Evolutionary conservation across 2,888 invertebrate genomes (phyloP).

Genomic region (Nebria salina): DNA sequence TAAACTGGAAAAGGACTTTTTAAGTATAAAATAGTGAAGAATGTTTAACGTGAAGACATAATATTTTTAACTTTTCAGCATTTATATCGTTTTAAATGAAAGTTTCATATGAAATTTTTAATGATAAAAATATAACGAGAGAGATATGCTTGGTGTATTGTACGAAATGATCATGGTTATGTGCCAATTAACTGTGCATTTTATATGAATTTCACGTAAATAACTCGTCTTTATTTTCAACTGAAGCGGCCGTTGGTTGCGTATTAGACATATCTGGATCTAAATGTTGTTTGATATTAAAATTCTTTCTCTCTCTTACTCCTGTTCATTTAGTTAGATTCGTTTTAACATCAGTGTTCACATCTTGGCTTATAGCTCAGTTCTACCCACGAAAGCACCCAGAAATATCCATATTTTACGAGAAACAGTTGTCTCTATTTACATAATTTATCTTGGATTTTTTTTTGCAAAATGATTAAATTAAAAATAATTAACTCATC

Average conservation of each 20-base stretch:
- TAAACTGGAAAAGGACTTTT: too few species aligned
- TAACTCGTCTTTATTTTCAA: conserved; percentile 37
- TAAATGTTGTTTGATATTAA: conserved; percentile 35
- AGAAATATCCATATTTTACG: conserved; percentile 28
- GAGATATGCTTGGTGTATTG: conserved; percentile 16
- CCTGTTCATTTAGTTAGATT: neutral
- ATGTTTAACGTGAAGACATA: too few species aligned
- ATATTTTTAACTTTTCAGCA: neutral
- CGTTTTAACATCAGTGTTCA: neutral
- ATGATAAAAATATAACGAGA: conserved; percentile 8
- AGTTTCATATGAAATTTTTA: neutral
- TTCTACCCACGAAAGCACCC: neutral
- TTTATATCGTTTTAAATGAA: neutral
- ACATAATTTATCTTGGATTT: conserved; percentile 24
- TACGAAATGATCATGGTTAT: conserved; percentile 30
- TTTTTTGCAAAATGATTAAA: conserved; percentile 24
- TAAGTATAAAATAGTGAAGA: too few species aligned
- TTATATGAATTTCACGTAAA: conserved; percentile 42
- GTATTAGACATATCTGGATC: conserved; percentile 28
- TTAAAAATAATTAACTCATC: neutral
- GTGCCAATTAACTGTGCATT: conserved; percentile 30
- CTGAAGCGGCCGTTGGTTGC: conserved; percentile 6
- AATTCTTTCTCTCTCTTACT: conserved; percentile 12
- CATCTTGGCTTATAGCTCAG: neutral
- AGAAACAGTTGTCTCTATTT: conserved; percentile 39